Evolutionary conservation across 2,888 invertebrate genomes (phyloP).

Genomic region (Hartigia nigra): DNA sequence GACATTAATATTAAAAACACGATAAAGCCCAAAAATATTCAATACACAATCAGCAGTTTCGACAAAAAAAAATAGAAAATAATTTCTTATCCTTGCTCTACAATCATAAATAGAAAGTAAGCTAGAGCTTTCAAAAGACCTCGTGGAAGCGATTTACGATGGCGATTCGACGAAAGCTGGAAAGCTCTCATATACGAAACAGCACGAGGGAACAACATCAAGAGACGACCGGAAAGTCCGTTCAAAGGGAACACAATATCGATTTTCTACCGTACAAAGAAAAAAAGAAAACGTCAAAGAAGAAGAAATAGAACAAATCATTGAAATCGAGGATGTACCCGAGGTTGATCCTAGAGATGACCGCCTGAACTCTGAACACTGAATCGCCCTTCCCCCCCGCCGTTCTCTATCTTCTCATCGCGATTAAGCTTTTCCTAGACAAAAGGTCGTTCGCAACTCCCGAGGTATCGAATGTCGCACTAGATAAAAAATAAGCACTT

Average conservation of each 20-base stretch:
- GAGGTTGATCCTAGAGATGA: background rate
- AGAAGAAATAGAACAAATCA: background rate
- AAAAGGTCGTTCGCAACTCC: background rate
- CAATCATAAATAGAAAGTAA: background rate
- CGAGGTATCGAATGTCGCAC: background rate
- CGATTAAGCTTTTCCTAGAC: background rate
- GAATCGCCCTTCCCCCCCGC: no score
- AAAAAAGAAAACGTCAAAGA: background rate
- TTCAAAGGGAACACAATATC: background rate
- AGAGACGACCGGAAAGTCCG: background rate
- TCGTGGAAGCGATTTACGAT: background rate
- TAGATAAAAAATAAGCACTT: background rate
- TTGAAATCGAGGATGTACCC: background rate
- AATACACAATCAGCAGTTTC: background rate
- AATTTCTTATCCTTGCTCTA: background rate
- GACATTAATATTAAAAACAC: background rate
- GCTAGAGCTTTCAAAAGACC: background rate
- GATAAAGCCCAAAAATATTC: background rate
- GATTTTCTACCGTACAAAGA: background rate
- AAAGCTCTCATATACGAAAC: background rate
- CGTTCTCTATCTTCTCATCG: background rate
- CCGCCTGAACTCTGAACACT: background rate
- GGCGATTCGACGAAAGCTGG: background rate
- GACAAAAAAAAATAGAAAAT: background rate
- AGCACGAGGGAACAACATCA: background rate